These are phyloP conservation scores for Argopecten irradians DNA, from an alignment of 1,140 invertebrate species.

Conservation along the genomic window DNA sequence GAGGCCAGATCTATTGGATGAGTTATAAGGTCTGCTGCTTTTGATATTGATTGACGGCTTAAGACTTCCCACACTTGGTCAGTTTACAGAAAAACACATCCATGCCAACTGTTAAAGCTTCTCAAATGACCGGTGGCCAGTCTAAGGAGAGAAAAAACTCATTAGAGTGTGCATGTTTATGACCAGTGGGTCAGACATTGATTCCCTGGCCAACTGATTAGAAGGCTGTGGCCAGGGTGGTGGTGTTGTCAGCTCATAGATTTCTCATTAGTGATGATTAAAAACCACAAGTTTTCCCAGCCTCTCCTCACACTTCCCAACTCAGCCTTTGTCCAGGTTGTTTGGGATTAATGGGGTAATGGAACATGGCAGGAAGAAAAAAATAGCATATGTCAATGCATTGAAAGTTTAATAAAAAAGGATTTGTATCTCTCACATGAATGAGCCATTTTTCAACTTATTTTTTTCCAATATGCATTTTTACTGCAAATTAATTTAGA, in stretches of 20 bases:
- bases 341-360: neutral
- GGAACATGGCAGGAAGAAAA: neutral
- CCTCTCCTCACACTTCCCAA: neutral
- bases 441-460: too few relatives aligned
- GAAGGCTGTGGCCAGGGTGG: neutral
- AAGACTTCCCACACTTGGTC: too few relatives aligned
- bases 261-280: conserved; percentile 4
- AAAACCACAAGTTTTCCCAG: conserved; percentile 8
- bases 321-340: neutral
- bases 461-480: too few relatives aligned
- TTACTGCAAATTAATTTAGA: too few relatives aligned
- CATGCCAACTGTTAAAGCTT: too few relatives aligned
- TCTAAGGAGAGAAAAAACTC: neutral
- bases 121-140: neutral
- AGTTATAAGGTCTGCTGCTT: too few relatives aligned
- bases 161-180: neutral
- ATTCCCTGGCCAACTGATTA: neutral
- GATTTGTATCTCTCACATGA: too few relatives aligned
- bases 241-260: neutral
- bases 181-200: neutral
- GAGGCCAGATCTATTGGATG: too few relatives aligned
- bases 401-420: too few relatives aligned
- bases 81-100: too few relatives aligned
- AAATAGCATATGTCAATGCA: neutral
- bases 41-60: too few relatives aligned